Evolutionary conservation across 2,797 vertebrate genomes (phyloP), one percentile per base, ranked within the genome.

Genomic region (Vireo griseus): DNA sequence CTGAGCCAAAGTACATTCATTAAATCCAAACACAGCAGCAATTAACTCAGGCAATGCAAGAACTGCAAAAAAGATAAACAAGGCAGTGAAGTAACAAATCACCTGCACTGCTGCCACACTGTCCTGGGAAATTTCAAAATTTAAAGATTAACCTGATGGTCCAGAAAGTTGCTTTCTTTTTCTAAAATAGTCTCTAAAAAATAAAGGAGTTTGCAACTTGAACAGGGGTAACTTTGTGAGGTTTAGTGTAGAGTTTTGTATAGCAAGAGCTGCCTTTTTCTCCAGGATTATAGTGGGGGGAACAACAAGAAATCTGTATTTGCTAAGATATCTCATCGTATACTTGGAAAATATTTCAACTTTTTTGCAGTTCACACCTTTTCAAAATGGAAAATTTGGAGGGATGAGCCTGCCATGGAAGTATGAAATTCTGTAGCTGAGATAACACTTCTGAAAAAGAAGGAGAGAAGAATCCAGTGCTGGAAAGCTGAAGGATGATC

Each of bases 1-100:
- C 69, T 12, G 50, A 75, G 76, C 77, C 92, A 93, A 77, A 90
- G 48, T 8, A 80, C 58, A 58, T 69, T 86, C 69, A 87, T 86
- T 90, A 92, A 93, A 80, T n/a, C 69, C 77, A 75, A 86, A 86
- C 62, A 75, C 47, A 68, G 74, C 80, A 62, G 62, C 83, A 86
- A 92, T 94, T 93, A 93, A 74, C 65, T 59, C 25, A 13, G 86
- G 83, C 73, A 57, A n/a, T 8, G n/a, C 48, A 80, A 69, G 72
- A 88, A 92, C 44, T 31, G 42, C 40, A 71, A 13, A 65, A 59
- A 51, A 82, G 58, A 94, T 40, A 89, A 84, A 88, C 42, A 86
- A 37, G 72, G 76, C 33, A 52, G 35, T 4, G 40, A 86, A 69
- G 33, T 5, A 94, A 67, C 52, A 39, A 55, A 50, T 52, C 79